Base-by-base conservation (phyloP, 2,888 invertebrate genomes). In the Patella depressa region DNA sequence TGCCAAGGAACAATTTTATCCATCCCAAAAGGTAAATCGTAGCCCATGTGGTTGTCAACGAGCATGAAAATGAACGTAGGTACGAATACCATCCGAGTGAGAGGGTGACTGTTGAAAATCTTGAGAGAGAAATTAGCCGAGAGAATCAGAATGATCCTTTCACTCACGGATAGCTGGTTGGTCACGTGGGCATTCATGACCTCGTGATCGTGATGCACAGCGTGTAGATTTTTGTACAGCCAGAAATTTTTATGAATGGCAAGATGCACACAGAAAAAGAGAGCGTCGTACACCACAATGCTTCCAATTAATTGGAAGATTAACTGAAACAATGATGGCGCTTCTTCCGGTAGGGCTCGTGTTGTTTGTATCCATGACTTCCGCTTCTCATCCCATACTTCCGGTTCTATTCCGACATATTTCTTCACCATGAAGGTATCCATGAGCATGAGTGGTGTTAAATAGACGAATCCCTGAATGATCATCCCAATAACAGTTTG, bases 11-110 rank as follows among this genome's bases (percentile, higher is more conserved):
- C 72, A 0, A 89, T 74, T 24, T 85, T 83, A 79, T 89, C 87
- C 19, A 85, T 76, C n/a, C 86, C 85, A 82, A 86, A 88, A n/a
- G 89, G 89, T 54, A 88, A 72, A 79, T 89, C 88, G 74, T 89
- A 89, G 45, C 89, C 90, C 14, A 83, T 80, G 74, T 90, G 90
- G 76, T 89, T 88, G 71, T 89, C 89, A 9, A 88, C 79, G 9
- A 90, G 74, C 78, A 88, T 79, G 24, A 76, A 82, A 2, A 88
- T 77, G 76, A 89, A 89, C 0, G 88, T 75, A 1, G 88, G 89
- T 1, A 90, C 85, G 76, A 88, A 90, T 9, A 86, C 29, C 34
- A 85, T 80, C 57, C 90, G 82, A 0, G 90, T 88, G 9, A 88
- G 75, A 3, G 90, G 90, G 74, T 90, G 90, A 17, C 85, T 85